Conservation (phyloP, 2,113 vertebrate genomes). For the Tamias sibiricus region DNA sequence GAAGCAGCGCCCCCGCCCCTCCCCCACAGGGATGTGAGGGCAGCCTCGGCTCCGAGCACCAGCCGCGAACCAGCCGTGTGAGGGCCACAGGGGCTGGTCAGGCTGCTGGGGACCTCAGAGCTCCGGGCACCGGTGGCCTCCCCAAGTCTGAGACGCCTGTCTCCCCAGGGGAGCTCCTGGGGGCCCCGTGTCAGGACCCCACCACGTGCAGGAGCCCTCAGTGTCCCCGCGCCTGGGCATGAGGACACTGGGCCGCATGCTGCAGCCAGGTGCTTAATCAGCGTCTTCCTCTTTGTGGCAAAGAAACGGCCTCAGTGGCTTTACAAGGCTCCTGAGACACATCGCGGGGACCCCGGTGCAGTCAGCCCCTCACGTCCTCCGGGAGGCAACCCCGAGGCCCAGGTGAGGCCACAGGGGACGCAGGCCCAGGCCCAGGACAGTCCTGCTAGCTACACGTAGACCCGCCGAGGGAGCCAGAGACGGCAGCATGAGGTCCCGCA, state of each 20-base stretch:
- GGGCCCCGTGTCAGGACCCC: neutral
- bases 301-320: neutral
- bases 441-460: neutral
- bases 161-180: neutral
- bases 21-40: too few relatives aligned
- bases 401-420: neutral
- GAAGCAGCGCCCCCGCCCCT: too few relatives aligned
- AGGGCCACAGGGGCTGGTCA: neutral
- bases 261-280: neutral
- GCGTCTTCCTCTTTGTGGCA: neutral
- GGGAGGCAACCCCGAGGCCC: neutral
- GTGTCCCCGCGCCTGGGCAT: rapidly evolving
- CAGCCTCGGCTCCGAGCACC: neutral
- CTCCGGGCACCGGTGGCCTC: rapidly evolving
- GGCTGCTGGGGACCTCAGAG: too few relatives aligned
- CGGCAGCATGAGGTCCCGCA: rapidly evolving
- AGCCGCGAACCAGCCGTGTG: too few relatives aligned
- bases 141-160: neutral
- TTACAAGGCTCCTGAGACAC: neutral
- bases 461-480: rapidly evolving
- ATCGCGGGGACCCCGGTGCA: neutral
- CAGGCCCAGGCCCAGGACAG: neutral
- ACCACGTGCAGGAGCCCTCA: rapidly evolving
- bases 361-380: rapidly evolving
- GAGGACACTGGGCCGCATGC: neutral